Evolutionary conservation across 2,888 invertebrate species (phyloP).

Genomic region (Drosophila nr. perissopoda): DNA sequence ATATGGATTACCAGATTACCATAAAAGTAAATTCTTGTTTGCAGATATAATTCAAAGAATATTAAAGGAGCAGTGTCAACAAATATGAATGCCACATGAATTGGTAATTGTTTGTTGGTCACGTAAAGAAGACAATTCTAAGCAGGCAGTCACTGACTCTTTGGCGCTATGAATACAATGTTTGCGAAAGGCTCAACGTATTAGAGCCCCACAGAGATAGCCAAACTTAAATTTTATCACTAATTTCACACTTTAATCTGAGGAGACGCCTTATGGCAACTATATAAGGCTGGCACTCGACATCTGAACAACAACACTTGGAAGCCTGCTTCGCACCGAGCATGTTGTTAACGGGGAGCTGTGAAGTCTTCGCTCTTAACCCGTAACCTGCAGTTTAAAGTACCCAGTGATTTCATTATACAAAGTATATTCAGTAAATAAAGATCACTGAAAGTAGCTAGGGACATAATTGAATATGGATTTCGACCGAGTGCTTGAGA

Average conservation of each 20-base stretch:
- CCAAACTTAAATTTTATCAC: constrained; percentile 45
- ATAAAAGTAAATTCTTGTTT: background rate
- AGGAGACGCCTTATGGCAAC: constrained; percentile 24
- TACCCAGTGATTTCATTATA: background rate
- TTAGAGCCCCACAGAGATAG: constrained; percentile 49
- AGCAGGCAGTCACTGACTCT: constrained; percentile 16
- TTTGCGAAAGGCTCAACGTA: constrained; percentile 41
- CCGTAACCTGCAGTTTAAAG: constrained; percentile 20
- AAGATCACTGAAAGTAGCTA: background rate
- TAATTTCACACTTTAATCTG: constrained; percentile 59
- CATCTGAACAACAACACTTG: constrained; percentile 48
- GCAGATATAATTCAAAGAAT: background rate
- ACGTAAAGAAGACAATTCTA: constrained; percentile 28
- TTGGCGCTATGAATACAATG: constrained; percentile 12
- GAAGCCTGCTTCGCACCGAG: constrained; percentile 16
- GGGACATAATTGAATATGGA: constrained; percentile 76
- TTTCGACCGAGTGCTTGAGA: constrained; percentile 85
- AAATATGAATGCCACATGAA: background rate
- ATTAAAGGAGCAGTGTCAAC: background rate
- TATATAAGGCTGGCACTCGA: constrained; percentile 62
- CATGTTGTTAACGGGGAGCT: constrained; percentile 53
- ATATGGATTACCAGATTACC: background rate
- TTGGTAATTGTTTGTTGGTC: background rate
- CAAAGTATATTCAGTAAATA: background rate
- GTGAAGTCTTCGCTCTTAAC: background rate